Percentiles rank a stretch among this genome's conserved stretches.
These are phyloP conservation scores for Brachionus plicatilis DNA, from an alignment of 1,140 invertebrate genomes.

Conservation along the genomic window DNA sequence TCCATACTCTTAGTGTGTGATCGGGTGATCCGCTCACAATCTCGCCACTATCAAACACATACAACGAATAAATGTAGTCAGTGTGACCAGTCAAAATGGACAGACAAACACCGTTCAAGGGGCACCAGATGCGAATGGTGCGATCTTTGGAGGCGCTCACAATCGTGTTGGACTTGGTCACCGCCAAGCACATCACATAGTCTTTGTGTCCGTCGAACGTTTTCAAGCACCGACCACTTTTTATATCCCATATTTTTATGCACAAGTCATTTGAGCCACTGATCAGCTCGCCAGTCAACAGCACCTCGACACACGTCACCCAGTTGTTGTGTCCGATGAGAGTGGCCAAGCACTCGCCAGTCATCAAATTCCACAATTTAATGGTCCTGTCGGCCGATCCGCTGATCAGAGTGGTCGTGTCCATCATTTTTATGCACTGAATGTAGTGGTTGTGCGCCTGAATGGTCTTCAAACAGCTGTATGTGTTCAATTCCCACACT, in stretches of 20 bases:
- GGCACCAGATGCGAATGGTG: background rate
- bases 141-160: background rate
- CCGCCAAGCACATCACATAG: background rate
- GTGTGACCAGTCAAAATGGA: background rate
- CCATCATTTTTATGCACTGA: conserved; percentile 60
- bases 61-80: background rate
- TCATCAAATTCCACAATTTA: conserved; percentile 97
- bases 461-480: conserved; percentile 75
- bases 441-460: conserved; percentile 50
- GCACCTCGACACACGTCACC: conserved; percentile 55
- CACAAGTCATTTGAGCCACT: conserved; percentile 98
- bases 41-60: background rate
- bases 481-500: background rate
- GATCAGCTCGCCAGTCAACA: conserved; percentile 58
- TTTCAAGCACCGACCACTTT: conserved; percentile 81
- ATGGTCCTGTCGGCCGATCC: conserved; percentile 79
- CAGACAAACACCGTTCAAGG: background rate
- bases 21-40: background rate
- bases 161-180: background rate
- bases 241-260: conserved; percentile 98
- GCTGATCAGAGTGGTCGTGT: conserved; percentile 64
- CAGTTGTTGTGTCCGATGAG: conserved; percentile 85
- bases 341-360: conserved; percentile 98
- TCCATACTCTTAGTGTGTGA: background rate
- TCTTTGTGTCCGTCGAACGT: background rate